Evolutionary conservation across 2,797 vertebrate species (phyloP).

Genomic region (Miichthys miiuy): DNA sequence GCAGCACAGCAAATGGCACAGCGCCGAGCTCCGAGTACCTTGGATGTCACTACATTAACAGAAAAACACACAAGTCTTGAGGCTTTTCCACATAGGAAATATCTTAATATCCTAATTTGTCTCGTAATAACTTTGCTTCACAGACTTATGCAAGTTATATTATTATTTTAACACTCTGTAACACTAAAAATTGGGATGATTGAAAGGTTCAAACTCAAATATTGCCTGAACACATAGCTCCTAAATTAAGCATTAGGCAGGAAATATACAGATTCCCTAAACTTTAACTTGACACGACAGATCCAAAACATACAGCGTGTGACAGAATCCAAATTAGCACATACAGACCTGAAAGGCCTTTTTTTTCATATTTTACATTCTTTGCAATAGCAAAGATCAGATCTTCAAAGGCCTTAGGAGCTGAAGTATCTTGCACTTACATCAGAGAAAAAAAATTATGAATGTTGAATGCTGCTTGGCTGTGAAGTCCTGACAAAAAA

Average conservation of each 20-base stretch:
- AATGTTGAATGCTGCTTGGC: slow-evolving; percentile 75
- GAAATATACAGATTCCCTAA: slow-evolving; percentile 34
- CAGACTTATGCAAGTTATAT: not conserved
- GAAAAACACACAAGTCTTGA: not conserved
- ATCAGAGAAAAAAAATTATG: slow-evolving; percentile 67
- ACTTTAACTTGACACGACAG: slow-evolving; percentile 21
- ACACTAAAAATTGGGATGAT: not conserved
- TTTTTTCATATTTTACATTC: slow-evolving; percentile 65
- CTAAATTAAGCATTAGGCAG: slow-evolving; percentile 44
- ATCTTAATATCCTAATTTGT: not conserved
- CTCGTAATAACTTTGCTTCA: not conserved
- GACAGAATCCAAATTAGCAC: slow-evolving; percentile 55
- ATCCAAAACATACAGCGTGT: slow-evolving; percentile 50
- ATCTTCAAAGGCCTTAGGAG: slow-evolving; percentile 70
- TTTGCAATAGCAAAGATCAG: slow-evolving; percentile 58
- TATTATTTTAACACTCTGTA: not conserved
- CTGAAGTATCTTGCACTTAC: slow-evolving; percentile 64
- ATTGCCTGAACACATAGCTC: slow-evolving; percentile 1
- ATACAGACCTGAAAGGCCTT: slow-evolving; percentile 45
- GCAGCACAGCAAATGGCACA: not conserved
- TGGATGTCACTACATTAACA: not conserved
- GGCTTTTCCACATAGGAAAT: not conserved
- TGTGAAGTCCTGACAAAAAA: slow-evolving; percentile 74
- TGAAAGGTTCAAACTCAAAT: slow-evolving; percentile 13
- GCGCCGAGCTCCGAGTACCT: not conserved